These are phyloP conservation scores for Okamejei kenojei DNA, from an alignment of 2,797 vertebrate species.

Conservation along the genomic window DNA sequence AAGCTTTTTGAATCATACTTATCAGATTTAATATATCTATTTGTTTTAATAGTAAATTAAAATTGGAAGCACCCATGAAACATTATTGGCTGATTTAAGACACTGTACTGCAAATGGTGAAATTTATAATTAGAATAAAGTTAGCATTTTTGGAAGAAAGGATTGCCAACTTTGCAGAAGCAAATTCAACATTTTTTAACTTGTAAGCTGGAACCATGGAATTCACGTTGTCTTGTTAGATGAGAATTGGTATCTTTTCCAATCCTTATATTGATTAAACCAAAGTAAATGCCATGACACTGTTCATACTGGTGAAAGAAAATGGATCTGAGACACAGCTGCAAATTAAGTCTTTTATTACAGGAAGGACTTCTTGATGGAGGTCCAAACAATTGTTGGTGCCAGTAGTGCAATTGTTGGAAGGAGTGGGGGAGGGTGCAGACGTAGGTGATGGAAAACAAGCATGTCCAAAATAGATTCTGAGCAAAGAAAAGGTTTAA, in stretches of 20 bases:
- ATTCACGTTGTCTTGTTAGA: constrained; percentile 49
- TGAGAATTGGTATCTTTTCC: constrained; percentile 52
- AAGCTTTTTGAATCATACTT: constrained; percentile 31
- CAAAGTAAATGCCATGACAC: constrained; percentile 53
- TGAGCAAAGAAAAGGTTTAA: constrained; percentile 38
- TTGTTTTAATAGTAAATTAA: constrained; percentile 29
- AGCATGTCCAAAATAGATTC: neutral
- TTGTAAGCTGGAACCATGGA: constrained; percentile 48
- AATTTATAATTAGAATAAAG: neutral
- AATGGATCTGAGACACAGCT: constrained; percentile 51
- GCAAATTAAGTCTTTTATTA: constrained; percentile 48
- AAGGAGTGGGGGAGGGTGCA: no score
- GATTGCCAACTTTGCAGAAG: neutral
- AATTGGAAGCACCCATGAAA: neutral
- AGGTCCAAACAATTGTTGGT: constrained; percentile 45
- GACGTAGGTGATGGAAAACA: neutral
- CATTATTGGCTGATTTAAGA: neutral
- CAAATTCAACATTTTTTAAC: constrained; percentile 39
- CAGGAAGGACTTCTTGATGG: constrained; percentile 43
- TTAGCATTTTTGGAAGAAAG: neutral
- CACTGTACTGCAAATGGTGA: neutral
- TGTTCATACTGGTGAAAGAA: constrained; percentile 49
- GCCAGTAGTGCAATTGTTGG: constrained; percentile 37
- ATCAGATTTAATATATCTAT: constrained; percentile 21
- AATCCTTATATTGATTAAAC: constrained; percentile 52